Conservation (phyloP, 2,888 invertebrate species). For the Tineola bisselliella region DNA sequence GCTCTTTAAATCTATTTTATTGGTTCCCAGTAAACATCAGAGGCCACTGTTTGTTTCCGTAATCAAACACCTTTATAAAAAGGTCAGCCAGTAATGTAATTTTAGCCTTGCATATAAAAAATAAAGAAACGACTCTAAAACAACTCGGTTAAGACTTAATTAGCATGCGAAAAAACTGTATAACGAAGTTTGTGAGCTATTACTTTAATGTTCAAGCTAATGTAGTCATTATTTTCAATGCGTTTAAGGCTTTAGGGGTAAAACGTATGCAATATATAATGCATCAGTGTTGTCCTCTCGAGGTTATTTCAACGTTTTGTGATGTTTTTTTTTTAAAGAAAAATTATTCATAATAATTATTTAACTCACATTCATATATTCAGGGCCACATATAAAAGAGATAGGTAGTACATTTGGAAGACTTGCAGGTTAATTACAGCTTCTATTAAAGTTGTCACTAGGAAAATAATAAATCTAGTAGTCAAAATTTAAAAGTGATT, state of each 20-base stretch:
- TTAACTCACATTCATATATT: too few relatives aligned
- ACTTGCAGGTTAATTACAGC: too few relatives aligned
- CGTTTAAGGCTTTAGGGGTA: not conserved
- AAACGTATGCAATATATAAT: conserved; percentile 1
- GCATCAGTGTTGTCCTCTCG: conserved; percentile 5
- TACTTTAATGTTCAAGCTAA: not conserved
- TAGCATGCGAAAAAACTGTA: not conserved
- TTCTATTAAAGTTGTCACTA: too few relatives aligned
- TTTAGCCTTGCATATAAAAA: not conserved
- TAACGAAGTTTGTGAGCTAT: not conserved
- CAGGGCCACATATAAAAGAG: too few relatives aligned
- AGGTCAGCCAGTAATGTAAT: not conserved
- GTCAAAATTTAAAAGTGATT: too few relatives aligned
- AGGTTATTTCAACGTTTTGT: not conserved
- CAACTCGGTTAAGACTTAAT: not conserved
- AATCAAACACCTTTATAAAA: not conserved
- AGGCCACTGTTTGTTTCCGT: not conserved
- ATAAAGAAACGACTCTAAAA: not conserved
- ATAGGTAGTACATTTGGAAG: too few relatives aligned
- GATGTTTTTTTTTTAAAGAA: not conserved
- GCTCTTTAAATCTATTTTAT: not conserved
- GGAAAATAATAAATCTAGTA: too few relatives aligned
- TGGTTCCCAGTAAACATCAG: not conserved
- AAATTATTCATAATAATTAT: too few relatives aligned
- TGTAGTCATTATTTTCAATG: not conserved